Evolutionary conservation across 2,113 vertebrate species (phyloP), one percentile per base, ranked within the genome.

Genomic region (Oryzias celebensis): DNA sequence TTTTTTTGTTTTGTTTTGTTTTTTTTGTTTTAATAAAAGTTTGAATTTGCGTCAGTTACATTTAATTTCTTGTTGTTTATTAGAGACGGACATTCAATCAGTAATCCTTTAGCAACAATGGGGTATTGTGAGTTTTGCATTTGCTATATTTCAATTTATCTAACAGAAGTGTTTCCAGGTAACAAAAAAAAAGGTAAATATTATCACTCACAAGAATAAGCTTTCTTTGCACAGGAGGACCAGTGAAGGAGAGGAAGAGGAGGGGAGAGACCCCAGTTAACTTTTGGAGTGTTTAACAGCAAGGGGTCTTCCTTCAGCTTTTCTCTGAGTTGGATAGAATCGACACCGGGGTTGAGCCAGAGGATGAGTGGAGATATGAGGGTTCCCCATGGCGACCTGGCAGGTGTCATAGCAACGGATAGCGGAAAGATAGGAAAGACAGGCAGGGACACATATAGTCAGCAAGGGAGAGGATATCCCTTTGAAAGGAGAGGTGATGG

Each of bases 371-470:
- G 78, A 83, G 85, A 89, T 85, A 85, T 77, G 80, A 83, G 78
- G 83, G 81, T 47, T 85, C 84, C 83, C 85, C 62, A 80, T 81
- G 83, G 87, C 65, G 84, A 86, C 80, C 82, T 85, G 83, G 80
- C 85, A 91, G 85, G 85, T 83, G 84, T 80, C 81, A 85, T 84
- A 82, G 87, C 83, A 84, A 83, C 87, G 78, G 78, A 85, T 84
- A 80, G 80, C 71, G 58, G 49, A 65, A 70, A 76, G 80, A 78
- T 79, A 72, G 79, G 46, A 53, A 69, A 71, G 61, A 77, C 65
- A 79, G 70, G 75, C 62, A 73, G 49, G n/a, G 53, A 54, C 59
- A 70, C 60, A 71, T 65, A 67, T 36, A 60, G 58, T 62, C 54
- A 31, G 62, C 62, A 75, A 62, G 54, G 52, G 51, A 71, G 65